phyloP scores from a whole-genome alignment of 37 sponge, comb jelly and placozoan species.

The Theonella swinhoei region DNA sequence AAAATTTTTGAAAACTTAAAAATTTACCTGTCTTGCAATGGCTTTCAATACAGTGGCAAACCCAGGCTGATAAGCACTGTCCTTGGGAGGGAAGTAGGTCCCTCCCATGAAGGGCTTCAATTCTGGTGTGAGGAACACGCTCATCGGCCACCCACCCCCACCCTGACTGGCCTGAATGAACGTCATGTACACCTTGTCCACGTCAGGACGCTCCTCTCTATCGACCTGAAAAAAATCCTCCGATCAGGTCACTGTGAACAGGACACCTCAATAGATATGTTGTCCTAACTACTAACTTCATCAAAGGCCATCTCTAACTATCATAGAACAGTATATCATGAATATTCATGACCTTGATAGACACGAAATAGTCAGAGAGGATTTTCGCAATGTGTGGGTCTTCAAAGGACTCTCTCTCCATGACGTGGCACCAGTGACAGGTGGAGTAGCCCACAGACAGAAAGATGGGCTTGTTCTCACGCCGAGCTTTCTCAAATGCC shows the following conservation, averaged over 20 bases:
- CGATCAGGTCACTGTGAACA: too few species aligned
- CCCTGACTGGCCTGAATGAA: slow-evolving; percentile 59
- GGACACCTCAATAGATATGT: too few species aligned
- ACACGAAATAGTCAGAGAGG: slow-evolving; percentile 39
- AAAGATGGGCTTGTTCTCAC: slow-evolving; percentile 63
- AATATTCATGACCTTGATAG: too few species aligned
- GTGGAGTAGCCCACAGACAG: slow-evolving; percentile 69
- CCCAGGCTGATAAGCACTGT: slow-evolving; percentile 53
- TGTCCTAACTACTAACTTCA: too few species aligned
- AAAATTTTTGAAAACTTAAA: background rate
- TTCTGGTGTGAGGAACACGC: too few species aligned
- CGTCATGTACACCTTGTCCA: slow-evolving; percentile 65
- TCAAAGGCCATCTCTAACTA: too few species aligned
- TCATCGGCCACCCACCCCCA: too few species aligned
- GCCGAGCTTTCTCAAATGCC: slow-evolving; percentile 43
- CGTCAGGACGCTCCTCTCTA: slow-evolving; percentile 62
- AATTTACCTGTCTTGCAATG: slow-evolving; percentile 57
- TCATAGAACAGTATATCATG: too few species aligned
- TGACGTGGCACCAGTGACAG: slow-evolving; percentile 69
- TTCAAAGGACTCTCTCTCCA: slow-evolving; percentile 67
- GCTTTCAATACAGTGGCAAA: too few species aligned
- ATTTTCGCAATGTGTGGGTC: slow-evolving; percentile 12
- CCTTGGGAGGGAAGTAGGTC: slow-evolving; percentile 81
- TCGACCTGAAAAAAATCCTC: too few species aligned
- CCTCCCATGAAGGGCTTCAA: too few species aligned